Base-by-base conservation (phyloP, 2,888 invertebrate species). In the Sarcophaga rosellei region DNA sequence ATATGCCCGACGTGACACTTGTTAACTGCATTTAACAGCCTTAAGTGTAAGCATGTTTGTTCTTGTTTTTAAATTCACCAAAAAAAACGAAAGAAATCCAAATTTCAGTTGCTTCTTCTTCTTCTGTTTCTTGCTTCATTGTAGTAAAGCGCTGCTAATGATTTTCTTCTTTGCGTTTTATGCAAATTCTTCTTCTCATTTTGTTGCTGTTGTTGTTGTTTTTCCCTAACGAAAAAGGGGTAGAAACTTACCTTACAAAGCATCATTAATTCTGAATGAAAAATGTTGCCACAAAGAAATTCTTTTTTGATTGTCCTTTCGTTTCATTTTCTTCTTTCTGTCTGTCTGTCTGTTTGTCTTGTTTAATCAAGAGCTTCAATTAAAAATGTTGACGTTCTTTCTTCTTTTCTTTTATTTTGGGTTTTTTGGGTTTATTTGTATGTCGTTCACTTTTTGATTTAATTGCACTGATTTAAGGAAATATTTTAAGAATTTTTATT, bases 1-100 rank as follows among this genome's bases (percentile, higher is more conserved):
- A 91, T 91, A 90, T 89, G 88, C 88, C 86, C 89, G 90, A 91
- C 91, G 92, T 91, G 91, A 91, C 92, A 92, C 91, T 92, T 91
- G 91, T 90, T 90, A 90, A 89, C 91, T 87, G 73, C 87, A 85
- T 87, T 87, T 87, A 86, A 86, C 84, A 65, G 86, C 78, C 84
- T 84, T 81, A 84, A 86, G 84, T 84, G 84, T 78, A 86, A 74
- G 85, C 85, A 85, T 85, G 85, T 78, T 85, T 85, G 81, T 85
- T 81, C 77, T 74, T 85, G 84, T 80, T 80, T 23, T 45, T 63
- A 65, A 47, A 11, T 15, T 35, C n/a, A n/a, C 15, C 21, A 6
- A 35, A 10, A 35, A 35, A 35, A 35, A 74, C 8, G 79, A 74
- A 79, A 47, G 25, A 69, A 62, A 57, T 10, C 35, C 2, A 35